phyloP scores from a whole-genome alignment of 2,797 vertebrate genomes.

The Gephyroberyx darwinii region DNA sequence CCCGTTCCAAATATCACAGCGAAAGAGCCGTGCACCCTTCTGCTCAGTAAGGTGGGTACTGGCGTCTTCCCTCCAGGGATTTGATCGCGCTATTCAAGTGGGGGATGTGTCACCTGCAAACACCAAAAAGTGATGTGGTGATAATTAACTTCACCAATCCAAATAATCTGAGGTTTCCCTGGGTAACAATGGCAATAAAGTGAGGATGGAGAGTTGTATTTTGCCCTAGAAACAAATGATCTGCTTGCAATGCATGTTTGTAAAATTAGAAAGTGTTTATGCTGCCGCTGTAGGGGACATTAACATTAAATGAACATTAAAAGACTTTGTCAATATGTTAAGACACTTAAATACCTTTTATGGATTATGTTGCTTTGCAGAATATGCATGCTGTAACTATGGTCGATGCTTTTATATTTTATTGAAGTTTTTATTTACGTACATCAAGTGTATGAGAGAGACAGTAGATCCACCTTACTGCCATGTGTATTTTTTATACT shows the following conservation, averaged over 20 bases:
- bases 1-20: slow-evolving; percentile 36
- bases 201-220: not conserved
- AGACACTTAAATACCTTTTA: not conserved
- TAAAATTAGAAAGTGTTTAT: no score
- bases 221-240: not conserved
- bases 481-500: slow-evolving; percentile 23
- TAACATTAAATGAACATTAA: not conserved
- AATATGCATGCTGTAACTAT: not conserved
- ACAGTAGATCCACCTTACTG: slow-evolving; percentile 14
- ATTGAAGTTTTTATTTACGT: no score
- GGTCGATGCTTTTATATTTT: slow-evolving; percentile 37
- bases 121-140: no score
- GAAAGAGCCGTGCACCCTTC: slow-evolving; percentile 23
- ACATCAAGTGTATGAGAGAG: slow-evolving; percentile 22
- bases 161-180: not conserved
- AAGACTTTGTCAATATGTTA: not conserved
- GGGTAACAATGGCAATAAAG: not conserved
- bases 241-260: no score
- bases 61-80: no score
- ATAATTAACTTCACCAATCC: not conserved
- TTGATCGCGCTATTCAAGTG: no score
- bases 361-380: not conserved
- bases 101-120: no score
- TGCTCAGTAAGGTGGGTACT: slow-evolving; percentile 25
- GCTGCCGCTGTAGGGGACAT: not conserved